phyloP scores from a whole-genome alignment of 2,888 invertebrate species.

The Cryptocephalus primarius region DNA sequence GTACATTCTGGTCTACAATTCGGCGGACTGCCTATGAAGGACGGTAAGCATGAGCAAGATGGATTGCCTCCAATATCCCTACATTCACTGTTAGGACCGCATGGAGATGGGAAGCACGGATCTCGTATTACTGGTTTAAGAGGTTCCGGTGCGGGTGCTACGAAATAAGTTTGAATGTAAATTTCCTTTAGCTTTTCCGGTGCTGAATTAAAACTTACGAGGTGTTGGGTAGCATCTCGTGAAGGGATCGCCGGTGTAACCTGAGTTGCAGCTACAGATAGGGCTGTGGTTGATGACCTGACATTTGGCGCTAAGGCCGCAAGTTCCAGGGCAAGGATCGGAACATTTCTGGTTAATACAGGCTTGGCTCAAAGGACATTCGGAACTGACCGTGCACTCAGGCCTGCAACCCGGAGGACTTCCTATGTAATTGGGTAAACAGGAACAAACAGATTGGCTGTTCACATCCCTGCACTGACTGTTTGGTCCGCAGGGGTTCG shows the following conservation, averaged over 20 bases:
- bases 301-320: slow-evolving; percentile 58
- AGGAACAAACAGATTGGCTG: slow-evolving; percentile 64
- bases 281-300: slow-evolving; percentile 70
- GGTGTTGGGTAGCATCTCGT: slow-evolving; percentile 45
- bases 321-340: slow-evolving; percentile 65
- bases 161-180: background rate
- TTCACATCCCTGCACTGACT: slow-evolving; percentile 61
- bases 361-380: slow-evolving; percentile 60
- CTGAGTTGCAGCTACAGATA: slow-evolving; percentile 57
- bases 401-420: slow-evolving; percentile 68
- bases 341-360: slow-evolving; percentile 68
- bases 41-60: slow-evolving; percentile 61
- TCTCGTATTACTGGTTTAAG: slow-evolving; percentile 39
- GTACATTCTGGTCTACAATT: slow-evolving; percentile 70
- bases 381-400: slow-evolving; percentile 67
- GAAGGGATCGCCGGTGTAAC: slow-evolving; percentile 59
- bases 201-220: slow-evolving; percentile 14
- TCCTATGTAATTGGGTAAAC: slow-evolving; percentile 59
- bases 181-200: background rate
- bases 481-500: slow-evolving; percentile 64
- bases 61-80: slow-evolving; percentile 53
- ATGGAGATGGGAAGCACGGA: slow-evolving; percentile 68
- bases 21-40: slow-evolving; percentile 63
- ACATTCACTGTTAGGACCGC: slow-evolving; percentile 68
- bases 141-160: slow-evolving; percentile 10